phyloP scores from a whole-genome alignment of 2,888 invertebrate genomes.

The Apocheima hispidaria region DNA sequence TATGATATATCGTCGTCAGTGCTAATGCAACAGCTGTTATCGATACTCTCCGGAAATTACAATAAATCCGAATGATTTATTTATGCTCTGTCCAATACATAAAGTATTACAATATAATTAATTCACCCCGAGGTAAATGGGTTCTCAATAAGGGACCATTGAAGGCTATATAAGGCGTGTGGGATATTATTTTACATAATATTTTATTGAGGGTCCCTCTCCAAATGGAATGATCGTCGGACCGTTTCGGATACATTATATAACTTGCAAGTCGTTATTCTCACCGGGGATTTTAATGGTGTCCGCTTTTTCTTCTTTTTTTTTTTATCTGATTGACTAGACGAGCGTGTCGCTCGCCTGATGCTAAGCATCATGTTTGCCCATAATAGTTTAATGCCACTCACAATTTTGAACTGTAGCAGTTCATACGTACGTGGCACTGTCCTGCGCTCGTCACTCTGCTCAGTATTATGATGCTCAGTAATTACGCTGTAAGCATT shows the following conservation, averaged over 20 bases:
- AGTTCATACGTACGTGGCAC: too few relatives aligned
- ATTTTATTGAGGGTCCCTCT: slow-evolving; percentile 35
- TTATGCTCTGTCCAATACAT: slow-evolving; percentile 16
- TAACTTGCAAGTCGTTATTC: slow-evolving; percentile 25
- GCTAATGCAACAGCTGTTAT: not conserved
- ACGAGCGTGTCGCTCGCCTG: too few relatives aligned
- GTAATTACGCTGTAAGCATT: too few relatives aligned
- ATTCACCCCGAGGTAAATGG: slow-evolving; percentile 30
- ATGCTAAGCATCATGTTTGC: too few relatives aligned
- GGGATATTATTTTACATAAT: slow-evolving; percentile 41
- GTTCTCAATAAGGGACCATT: slow-evolving; percentile 23
- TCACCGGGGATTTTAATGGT: slow-evolving; percentile 27
- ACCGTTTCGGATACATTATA: slow-evolving; percentile 41
- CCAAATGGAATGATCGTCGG: slow-evolving; percentile 37
- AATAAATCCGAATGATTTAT: slow-evolving; percentile 23
- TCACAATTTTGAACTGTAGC: too few relatives aligned
- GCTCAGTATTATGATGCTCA: too few relatives aligned
- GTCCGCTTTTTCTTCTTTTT: not conserved
- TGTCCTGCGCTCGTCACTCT: too few relatives aligned
- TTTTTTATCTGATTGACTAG: too few relatives aligned
- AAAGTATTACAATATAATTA: slow-evolving; percentile 24
- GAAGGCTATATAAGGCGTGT: slow-evolving; percentile 41
- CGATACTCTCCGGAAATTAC: slow-evolving; percentile 7
- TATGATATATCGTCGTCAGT: not conserved
- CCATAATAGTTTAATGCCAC: too few relatives aligned